A percentile compares a stretch with the other conserved stretches of the same genome.
These are phyloP conservation scores for Tachina fera DNA, from an alignment of 2,888 invertebrate genomes.

Conservation along the genomic window DNA sequence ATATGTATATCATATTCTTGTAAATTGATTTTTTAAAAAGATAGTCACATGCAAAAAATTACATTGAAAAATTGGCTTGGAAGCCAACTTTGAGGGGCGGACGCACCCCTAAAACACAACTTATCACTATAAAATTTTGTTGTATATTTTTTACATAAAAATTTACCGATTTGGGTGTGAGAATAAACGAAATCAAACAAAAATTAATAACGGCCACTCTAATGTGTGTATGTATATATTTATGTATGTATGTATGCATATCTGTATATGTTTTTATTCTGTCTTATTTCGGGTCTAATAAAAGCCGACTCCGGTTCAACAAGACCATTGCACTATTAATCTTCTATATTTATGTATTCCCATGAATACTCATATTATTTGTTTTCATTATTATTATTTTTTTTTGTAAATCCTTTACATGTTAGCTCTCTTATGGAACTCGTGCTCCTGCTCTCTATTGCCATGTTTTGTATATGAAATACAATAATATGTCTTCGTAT, in stretches of 20 bases:
- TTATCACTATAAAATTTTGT: no score
- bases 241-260: constrained; percentile 12
- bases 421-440: constrained; percentile 13
- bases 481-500: constrained; percentile 1
- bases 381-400: constrained; percentile 28
- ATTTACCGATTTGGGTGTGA: no score
- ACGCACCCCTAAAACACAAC: no score
- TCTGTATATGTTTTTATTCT: constrained; percentile 17
- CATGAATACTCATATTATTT: constrained; percentile 44
- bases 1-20: no score
- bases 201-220: no score
- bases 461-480: constrained; percentile 15
- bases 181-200: no score
- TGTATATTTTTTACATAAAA: no score
- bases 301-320: constrained; percentile 74
- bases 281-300: constrained; percentile 61
- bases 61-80: no score
- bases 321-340: constrained; percentile 69
- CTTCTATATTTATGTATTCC: constrained; percentile 49
- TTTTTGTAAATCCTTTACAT: constrained; percentile 22
- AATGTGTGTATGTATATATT: neutral
- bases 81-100: no score
- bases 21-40: no score
- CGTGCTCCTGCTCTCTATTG: neutral
- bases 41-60: no score